Conservation (phyloP, 2,888 invertebrate genomes). For the Agrotis clavis region DNA sequence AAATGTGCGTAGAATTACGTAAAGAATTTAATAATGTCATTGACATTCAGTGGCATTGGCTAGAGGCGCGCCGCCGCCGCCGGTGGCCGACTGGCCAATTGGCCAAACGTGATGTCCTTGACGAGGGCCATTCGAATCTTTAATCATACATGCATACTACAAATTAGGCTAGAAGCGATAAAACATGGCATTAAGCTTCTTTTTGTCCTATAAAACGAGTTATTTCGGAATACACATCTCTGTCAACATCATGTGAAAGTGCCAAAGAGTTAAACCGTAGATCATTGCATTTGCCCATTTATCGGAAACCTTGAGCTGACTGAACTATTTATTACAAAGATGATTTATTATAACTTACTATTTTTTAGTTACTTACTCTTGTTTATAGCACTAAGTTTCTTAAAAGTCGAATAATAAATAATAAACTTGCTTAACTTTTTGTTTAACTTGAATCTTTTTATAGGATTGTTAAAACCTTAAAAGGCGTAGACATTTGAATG, state of each 20-base stretch:
- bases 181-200: slow-evolving; percentile 50
- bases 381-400: neutral
- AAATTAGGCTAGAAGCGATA: slow-evolving; percentile 54
- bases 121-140: slow-evolving; percentile 70
- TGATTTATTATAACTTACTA: slow-evolving; percentile 9
- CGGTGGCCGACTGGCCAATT: slow-evolving; percentile 75
- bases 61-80: slow-evolving; percentile 61
- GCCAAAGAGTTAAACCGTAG: neutral
- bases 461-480: slow-evolving; percentile 11
- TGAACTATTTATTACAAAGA: neutral
- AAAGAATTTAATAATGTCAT: slow-evolving; percentile 74
- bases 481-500: slow-evolving; percentile 20
- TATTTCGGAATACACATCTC: slow-evolving; percentile 6
- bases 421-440: slow-evolving; percentile 4
- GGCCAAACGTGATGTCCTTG: slow-evolving; percentile 76
- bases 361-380: neutral
- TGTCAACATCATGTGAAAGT: neutral
- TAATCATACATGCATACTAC: slow-evolving; percentile 59
- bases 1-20: slow-evolving; percentile 67
- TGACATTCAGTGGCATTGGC: slow-evolving; percentile 75
- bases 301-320: neutral
- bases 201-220: slow-evolving; percentile 38
- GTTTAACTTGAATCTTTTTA: neutral
- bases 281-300: neutral
- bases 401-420: slow-evolving; percentile 7